A percentile compares a stretch with the other conserved stretches of the same genome.
These are phyloP conservation scores for Nycteola revayana DNA, from an alignment of 2,888 invertebrate species.

Conservation along the genomic window DNA sequence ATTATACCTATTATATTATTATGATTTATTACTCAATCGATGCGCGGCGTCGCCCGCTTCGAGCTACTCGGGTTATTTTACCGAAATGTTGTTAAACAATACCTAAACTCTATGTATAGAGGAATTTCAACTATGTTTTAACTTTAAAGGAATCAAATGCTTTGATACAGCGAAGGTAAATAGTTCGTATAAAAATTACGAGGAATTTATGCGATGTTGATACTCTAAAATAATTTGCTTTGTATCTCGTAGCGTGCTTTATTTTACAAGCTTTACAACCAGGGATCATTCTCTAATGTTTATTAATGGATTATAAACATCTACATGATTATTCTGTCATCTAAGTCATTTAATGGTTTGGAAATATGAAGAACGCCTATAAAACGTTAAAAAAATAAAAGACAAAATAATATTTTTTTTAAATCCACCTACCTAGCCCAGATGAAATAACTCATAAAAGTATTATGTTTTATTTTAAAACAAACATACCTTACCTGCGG, in stretches of 20 bases:
- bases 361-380: too few species aligned
- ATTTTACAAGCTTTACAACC: background rate
- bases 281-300: too few species aligned
- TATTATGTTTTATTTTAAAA: too few species aligned
- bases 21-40: conserved; percentile 78
- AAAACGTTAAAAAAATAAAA: too few species aligned
- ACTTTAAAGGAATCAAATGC: conserved; percentile 60
- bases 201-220: conserved; percentile 24
- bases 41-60: conserved; percentile 45
- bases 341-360: too few species aligned
- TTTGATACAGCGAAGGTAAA: conserved; percentile 57
- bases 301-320: too few species aligned
- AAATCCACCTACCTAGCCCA: too few species aligned
- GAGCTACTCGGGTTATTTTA: conserved; percentile 56
- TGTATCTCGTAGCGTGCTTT: conserved; percentile 11
- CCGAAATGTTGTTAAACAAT: conserved; percentile 48
- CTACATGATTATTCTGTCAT: too few species aligned
- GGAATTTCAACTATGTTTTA: conserved; percentile 71
- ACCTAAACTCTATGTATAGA: conserved; percentile 56
- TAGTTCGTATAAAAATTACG: conserved; percentile 31
- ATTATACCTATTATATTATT: conserved; percentile 73
- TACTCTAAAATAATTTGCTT: conserved; percentile 23
- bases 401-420: too few species aligned
- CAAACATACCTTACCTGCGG: too few species aligned
- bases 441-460: too few species aligned